These are phyloP conservation scores for Platysteira castanea DNA, from an alignment of 2,113 vertebrate genomes.

Conservation along the genomic window DNA sequence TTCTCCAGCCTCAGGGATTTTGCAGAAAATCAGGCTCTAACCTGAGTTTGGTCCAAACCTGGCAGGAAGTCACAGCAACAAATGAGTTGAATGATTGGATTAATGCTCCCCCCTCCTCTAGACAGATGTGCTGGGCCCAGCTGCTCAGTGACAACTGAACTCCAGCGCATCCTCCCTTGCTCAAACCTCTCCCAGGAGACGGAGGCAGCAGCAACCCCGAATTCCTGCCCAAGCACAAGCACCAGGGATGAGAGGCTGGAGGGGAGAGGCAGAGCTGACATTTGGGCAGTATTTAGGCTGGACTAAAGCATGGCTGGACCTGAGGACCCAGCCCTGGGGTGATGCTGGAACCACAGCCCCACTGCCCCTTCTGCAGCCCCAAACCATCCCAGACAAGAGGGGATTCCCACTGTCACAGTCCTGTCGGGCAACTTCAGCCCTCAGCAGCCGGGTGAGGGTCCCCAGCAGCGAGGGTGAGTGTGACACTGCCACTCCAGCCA, in stretches of 20 bases:
- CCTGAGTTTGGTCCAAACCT: background rate
- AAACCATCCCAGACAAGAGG: background rate
- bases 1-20: background rate
- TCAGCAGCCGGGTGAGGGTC: fast-evolving
- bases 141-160: background rate
- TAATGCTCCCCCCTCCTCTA: background rate
- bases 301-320: background rate
- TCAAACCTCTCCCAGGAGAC: background rate
- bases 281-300: background rate
- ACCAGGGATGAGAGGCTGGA: background rate
- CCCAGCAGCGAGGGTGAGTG: background rate
- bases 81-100: background rate
- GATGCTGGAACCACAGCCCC: background rate
- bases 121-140: background rate
- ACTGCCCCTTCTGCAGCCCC: background rate
- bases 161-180: fast-evolving
- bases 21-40: background rate
- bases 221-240: background rate
- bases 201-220: background rate
- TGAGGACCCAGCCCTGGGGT: background rate
- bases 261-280: background rate
- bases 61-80: background rate
- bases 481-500: background rate
- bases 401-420: background rate
- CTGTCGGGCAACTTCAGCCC: background rate